A percentile compares a stretch with the other conserved stretches of the same genome.
These are phyloP conservation scores for Eupeodes corollae DNA, from an alignment of 1,140 invertebrate species.

Conservation along the genomic window DNA sequence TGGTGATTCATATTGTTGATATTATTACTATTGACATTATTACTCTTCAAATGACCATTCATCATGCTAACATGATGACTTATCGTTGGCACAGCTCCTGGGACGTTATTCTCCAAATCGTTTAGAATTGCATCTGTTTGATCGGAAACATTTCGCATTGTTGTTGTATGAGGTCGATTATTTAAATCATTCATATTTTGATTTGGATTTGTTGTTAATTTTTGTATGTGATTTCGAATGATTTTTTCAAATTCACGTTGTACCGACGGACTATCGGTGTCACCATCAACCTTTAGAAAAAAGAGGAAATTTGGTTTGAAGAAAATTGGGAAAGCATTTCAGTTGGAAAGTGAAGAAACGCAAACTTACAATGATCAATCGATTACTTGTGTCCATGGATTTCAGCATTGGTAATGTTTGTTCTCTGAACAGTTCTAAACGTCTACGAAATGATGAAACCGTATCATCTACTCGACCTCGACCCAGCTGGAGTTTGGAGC, in stretches of 20 bases:
- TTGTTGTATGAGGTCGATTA: background rate
- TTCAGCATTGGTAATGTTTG: slow-evolving; percentile 79
- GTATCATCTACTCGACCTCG: slow-evolving; percentile 71
- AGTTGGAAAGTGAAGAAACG: background rate
- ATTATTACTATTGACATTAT: background rate
- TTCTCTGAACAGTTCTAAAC: slow-evolving; percentile 74
- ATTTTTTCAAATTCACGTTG: slow-evolving; percentile 61
- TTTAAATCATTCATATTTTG: background rate
- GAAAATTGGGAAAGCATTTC: background rate
- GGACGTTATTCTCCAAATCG: slow-evolving; percentile 34
- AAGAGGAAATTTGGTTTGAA: background rate
- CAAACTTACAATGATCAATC: slow-evolving; percentile 62
- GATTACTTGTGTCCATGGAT: slow-evolving; percentile 61
- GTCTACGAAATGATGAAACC: slow-evolving; percentile 65
- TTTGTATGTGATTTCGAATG: slow-evolving; percentile 43
- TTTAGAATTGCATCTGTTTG: slow-evolving; percentile 31
- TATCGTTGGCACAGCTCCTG: slow-evolving; percentile 33
- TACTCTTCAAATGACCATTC: slow-evolving; percentile 31
- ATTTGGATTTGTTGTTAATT: slow-evolving; percentile 17
- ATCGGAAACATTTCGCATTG: slow-evolving; percentile 10
- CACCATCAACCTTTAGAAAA: slow-evolving; percentile 57
- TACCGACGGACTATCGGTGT: slow-evolving; percentile 62
- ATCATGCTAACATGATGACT: slow-evolving; percentile 36
- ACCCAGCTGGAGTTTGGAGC: slow-evolving; percentile 73
- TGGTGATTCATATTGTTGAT: slow-evolving; percentile 4